phyloP scores from a whole-genome alignment of 2,888 invertebrate genomes.

The Diogma glabrata region DNA sequence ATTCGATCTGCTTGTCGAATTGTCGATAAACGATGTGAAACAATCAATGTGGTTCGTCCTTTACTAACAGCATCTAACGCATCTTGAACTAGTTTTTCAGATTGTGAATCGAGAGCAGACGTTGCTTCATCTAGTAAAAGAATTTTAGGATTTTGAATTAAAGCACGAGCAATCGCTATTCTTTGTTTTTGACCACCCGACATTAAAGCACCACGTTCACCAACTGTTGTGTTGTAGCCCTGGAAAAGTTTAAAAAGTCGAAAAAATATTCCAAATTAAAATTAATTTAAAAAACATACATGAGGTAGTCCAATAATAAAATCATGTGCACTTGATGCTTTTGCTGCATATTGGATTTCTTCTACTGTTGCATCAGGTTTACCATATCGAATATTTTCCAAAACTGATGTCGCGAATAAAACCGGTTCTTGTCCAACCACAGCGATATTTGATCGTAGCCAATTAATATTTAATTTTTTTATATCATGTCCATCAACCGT shows the following conservation, averaged over 20 bases:
- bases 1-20: constrained; percentile 60
- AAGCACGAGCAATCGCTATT: constrained; percentile 72
- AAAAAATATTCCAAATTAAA: background rate
- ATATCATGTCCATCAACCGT: constrained; percentile 51
- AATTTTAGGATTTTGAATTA: constrained; percentile 65
- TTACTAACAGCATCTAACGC: constrained; percentile 65
- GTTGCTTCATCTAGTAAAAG: constrained; percentile 73
- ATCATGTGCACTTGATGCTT: constrained; percentile 62
- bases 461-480: constrained; percentile 56
- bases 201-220: constrained; percentile 67
- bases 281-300: constrained; percentile 38
- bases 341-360: constrained; percentile 60
- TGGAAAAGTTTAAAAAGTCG: constrained; percentile 25
- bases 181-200: constrained; percentile 79
- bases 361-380: constrained; percentile 52
- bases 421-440: constrained; percentile 84
- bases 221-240: constrained; percentile 68
- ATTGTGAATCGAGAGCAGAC: constrained; percentile 69
- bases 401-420: constrained; percentile 67
- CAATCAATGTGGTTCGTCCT: constrained; percentile 63
- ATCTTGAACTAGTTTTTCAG: constrained; percentile 68
- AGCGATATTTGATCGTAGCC: constrained; percentile 67
- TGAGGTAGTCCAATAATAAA: constrained; percentile 63
- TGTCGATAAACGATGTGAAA: constrained; percentile 61
- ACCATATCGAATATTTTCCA: constrained; percentile 59